phyloP scores from a whole-genome alignment of 1,140 invertebrate species.

The Ceratina australensis region DNA sequence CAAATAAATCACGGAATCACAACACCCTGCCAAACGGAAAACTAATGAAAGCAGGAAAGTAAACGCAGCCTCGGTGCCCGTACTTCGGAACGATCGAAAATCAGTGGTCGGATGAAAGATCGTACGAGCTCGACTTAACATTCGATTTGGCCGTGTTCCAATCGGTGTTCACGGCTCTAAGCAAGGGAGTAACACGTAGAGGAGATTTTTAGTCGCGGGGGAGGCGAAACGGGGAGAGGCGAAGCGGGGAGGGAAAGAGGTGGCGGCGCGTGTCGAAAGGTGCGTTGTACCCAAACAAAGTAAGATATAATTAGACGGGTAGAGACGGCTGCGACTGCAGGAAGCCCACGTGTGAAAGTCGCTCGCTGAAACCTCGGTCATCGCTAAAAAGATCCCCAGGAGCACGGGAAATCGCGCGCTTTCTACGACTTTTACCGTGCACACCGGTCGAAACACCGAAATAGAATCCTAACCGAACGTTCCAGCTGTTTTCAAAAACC shows the following conservation, averaged over 20 bases:
- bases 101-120: slow-evolving; percentile 39
- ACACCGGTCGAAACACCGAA: slow-evolving; percentile 47
- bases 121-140: slow-evolving; percentile 66
- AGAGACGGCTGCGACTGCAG: slow-evolving; percentile 63
- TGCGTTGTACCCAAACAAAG: slow-evolving; percentile 80
- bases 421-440: slow-evolving; percentile 49
- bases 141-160: slow-evolving; percentile 72
- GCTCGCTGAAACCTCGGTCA: slow-evolving; percentile 57
- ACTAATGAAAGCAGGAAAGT: too few species aligned
- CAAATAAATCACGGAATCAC: too few species aligned
- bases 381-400: slow-evolving; percentile 59
- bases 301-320: slow-evolving; percentile 76
- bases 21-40: too few species aligned
- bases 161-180: slow-evolving; percentile 10
- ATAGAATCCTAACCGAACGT: slow-evolving; percentile 41
- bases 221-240: slow-evolving; percentile 40
- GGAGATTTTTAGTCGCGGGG: not conserved
- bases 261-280: slow-evolving; percentile 72
- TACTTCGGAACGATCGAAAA: too few species aligned
- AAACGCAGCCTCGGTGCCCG: too few species aligned
- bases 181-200: not conserved
- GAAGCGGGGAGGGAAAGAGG: slow-evolving; percentile 53
- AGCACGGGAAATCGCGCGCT: slow-evolving; percentile 51
- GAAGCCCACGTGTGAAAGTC: slow-evolving; percentile 63
- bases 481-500: slow-evolving; percentile 6